Base-by-base conservation (phyloP, 2,888 invertebrate genomes). In the Scaptomyza flava region DNA sequence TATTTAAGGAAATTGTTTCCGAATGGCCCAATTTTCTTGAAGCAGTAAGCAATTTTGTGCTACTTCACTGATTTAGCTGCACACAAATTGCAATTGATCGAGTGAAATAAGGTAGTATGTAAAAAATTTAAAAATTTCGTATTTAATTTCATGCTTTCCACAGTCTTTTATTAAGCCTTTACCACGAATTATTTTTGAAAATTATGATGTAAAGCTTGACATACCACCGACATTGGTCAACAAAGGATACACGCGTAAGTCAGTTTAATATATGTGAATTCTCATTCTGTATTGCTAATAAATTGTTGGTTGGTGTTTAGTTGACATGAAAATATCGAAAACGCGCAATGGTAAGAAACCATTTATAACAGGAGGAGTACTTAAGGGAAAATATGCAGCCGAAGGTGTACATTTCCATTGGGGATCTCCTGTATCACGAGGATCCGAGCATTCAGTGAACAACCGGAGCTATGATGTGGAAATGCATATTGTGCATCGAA, bases 401-500 rank as follows among this genome's bases (percentile, higher is more conserved):
- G 68, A 82, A 2, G 62, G 65, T 4, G 27, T 91, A 0, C 91
- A 91, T 33, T 96, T 96, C 90, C 96, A 96, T 90, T 96, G 96
- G 96, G 92, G 94, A 5, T 93, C 94, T 70, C 94, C 93, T 83
- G 94, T 94, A 90, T 93, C 94, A 87, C 93, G 94, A 12, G 96
- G 96, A 14, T 95, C 96, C 0, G 91, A 91, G 33, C 91, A 91
- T 38, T 30, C 64, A 2, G 80, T 90, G 20, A 73, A 87, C 38
- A 72, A 72, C 6, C 62, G 47, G n/a, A 94, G 94, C 51, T 93
- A 91, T 77, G 93, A 94, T 9, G 87, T 94, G 51, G 95, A 95
- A 90, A 89, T 94, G 76, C 96, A 96, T 88, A 92, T 95, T 50
- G 95, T 96, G 0, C 95, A 95, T 89, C 94, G 94, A 78, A 93